Evolutionary conservation across 2,113 vertebrate genomes (phyloP).

Genomic region (Clinocottus analis): DNA sequence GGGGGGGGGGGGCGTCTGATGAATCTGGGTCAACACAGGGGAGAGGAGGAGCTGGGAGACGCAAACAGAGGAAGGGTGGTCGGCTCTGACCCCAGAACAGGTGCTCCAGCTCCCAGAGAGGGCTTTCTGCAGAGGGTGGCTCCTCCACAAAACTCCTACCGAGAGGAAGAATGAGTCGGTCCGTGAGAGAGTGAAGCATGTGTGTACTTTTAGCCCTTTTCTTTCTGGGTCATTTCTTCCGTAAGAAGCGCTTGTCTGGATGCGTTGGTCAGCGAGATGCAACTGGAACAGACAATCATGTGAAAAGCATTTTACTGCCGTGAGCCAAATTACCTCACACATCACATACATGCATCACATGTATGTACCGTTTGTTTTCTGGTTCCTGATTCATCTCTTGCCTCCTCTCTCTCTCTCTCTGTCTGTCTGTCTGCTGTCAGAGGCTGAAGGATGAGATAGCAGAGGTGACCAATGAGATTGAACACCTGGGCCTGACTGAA

Average conservation of each 20-base stretch:
- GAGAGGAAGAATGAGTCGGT: slow-evolving; percentile 37
- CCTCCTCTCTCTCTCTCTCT: background rate
- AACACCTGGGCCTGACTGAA: slow-evolving; percentile 94
- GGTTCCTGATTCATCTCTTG: background rate
- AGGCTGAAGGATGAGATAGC: slow-evolving; percentile 99
- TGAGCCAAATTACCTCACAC: too few relatives aligned
- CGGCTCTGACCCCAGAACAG: slow-evolving; percentile 63
- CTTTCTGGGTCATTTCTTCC: slow-evolving; percentile 43
- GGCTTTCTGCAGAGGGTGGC: slow-evolving; percentile 41
- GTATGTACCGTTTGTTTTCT: background rate
- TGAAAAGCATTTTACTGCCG: background rate
- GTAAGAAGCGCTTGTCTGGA: slow-evolving; percentile 7
- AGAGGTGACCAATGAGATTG: slow-evolving; percentile 98
- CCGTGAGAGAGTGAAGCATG: slow-evolving; percentile 23
- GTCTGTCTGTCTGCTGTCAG: slow-evolving; percentile 80
- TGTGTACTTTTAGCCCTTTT: slow-evolving; percentile 27
- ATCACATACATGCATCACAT: slow-evolving; percentile 12
- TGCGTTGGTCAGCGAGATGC: slow-evolving; percentile 13
- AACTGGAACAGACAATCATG: slow-evolving; percentile 10
- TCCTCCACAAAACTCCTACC: slow-evolving; percentile 43
- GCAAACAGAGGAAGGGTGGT: slow-evolving; percentile 25
- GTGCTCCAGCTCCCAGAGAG: slow-evolving; percentile 65
- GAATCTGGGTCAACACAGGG: slow-evolving; percentile 72
- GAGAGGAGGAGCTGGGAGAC: slow-evolving; percentile 14
- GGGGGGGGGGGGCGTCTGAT: slow-evolving; percentile 12